Evolutionary conservation across 1,140 invertebrate genomes (phyloP).

Genomic region (Agrilus planipennis): DNA sequence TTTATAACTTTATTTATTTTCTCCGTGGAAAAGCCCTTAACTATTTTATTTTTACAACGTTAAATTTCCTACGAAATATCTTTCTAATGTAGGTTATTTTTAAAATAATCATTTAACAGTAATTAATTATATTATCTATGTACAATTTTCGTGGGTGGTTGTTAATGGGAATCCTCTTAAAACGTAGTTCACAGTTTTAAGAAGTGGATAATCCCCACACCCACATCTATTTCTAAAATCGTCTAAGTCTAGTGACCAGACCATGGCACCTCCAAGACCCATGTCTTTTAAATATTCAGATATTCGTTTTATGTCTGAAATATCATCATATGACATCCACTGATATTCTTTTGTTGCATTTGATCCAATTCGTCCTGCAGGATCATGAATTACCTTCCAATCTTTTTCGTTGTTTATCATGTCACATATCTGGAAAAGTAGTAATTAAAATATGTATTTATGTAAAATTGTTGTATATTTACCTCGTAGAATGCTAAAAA

Average conservation of each 20-base stretch:
- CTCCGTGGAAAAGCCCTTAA: too few species aligned
- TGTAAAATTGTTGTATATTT: constrained; percentile 8
- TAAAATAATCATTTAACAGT: too few species aligned
- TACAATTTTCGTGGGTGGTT: constrained; percentile 24
- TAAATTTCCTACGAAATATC: too few species aligned
- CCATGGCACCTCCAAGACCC: constrained; percentile 60
- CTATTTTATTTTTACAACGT: too few species aligned
- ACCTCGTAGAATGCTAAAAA: constrained; percentile 80
- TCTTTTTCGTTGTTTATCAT: constrained; percentile 42
- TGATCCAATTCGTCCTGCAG: constrained; percentile 53
- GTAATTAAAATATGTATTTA: background rate
- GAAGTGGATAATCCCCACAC: constrained; percentile 47
- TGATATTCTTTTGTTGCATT: constrained; percentile 60
- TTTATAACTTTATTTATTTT: too few species aligned
- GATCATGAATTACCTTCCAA: constrained; percentile 57
- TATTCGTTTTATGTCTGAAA: constrained; percentile 48
- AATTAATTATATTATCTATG: too few species aligned
- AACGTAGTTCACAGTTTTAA: constrained; percentile 45
- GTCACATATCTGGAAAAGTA: constrained; percentile 47
- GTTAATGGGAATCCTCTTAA: constrained; percentile 31
- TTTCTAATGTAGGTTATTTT: too few species aligned
- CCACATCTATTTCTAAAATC: constrained; percentile 58
- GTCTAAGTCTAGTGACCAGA: constrained; percentile 67
- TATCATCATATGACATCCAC: constrained; percentile 75
- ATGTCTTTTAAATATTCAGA: constrained; percentile 44